Base-by-base conservation (phyloP, 2,113 vertebrate species). In the Parotia lawesii region DNA sequence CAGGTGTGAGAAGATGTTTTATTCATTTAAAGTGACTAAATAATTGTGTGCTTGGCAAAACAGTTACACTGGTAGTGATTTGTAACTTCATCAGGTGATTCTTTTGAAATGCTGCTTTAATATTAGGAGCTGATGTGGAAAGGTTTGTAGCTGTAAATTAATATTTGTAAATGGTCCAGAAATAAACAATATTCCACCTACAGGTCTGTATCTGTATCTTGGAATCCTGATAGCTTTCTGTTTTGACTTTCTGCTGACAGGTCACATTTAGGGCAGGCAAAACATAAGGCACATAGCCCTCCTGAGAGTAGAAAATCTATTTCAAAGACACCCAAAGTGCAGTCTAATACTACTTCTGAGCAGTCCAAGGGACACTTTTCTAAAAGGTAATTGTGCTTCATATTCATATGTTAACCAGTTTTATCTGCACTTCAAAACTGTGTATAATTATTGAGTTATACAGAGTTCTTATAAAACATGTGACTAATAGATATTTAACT, bases 241-340 rank as follows among this genome's bases (percentile, higher is more conserved):
- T 98, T 98, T 98, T 98, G 97, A 96, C 98, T 98, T 98, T 98
- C 96, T 98, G 94, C 98, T 98, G 98, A 98, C 98, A 99, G 99
- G 99, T 99, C 99, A 98, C 99, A 99, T 97, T 99, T 99, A 99
- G 99, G 99, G 98, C 99, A 99, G 98, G 98, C 98, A 98, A 99
- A 99, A 98, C 98, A 98, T 98, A 99, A 99, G 98, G 98, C 98
- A 98, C 98, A 98, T 99, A 99, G 98, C 98, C 99, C 98, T 98
- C 98, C 99, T 98, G 99, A 99, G 98, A 99, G 97, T 98, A 99
- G 98, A 99, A 99, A 99, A 99, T 98, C 98, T 98, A 98, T 98
- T 98, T 98, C 98, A 98, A 99, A 99, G 98, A 98, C 98, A 99
- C 98, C 99, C 98, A 99, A 99, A 99, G 98, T 99, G 98, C 98